Conservation (phyloP, 1,140 invertebrate species). For the Oncopeltus fasciatus region DNA sequence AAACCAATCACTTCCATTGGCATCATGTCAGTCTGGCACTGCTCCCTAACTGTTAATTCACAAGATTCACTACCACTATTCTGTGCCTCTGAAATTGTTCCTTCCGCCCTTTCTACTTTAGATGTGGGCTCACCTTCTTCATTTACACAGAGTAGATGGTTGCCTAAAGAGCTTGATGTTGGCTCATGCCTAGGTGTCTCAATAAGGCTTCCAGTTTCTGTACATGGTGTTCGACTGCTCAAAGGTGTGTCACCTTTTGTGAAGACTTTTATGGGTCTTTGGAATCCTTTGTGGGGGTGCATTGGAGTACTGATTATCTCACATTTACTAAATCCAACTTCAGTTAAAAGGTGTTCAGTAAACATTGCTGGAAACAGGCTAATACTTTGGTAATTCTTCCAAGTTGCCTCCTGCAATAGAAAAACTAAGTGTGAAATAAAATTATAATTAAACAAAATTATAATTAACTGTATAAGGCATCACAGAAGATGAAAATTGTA, state of each 20-base stretch:
- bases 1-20: too few relatives aligned
- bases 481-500: neutral
- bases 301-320: slow-evolving; percentile 68
- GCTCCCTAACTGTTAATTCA: too few relatives aligned
- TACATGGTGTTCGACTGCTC: slow-evolving; percentile 27
- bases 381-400: slow-evolving; percentile 71
- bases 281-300: slow-evolving; percentile 78
- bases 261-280: slow-evolving; percentile 72
- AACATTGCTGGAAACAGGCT: slow-evolving; percentile 80
- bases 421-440: neutral
- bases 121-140: too few relatives aligned
- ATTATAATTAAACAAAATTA: neutral
- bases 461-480: neutral
- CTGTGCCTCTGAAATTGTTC: neutral
- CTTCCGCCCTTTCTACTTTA: neutral
- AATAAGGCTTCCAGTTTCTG: neutral
- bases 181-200: too few relatives aligned
- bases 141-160: too few relatives aligned
- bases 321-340: slow-evolving; percentile 81
- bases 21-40: too few relatives aligned
- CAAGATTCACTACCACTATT: neutral
- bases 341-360: slow-evolving; percentile 77
- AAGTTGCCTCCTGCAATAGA: slow-evolving; percentile 62
- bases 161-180: too few relatives aligned
- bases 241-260: slow-evolving; percentile 46